Evolutionary conservation across 2,797 vertebrate species (phyloP), one percentile per base, ranked within the genome.

Genomic region (Eleutherodactylus coqui): DNA sequence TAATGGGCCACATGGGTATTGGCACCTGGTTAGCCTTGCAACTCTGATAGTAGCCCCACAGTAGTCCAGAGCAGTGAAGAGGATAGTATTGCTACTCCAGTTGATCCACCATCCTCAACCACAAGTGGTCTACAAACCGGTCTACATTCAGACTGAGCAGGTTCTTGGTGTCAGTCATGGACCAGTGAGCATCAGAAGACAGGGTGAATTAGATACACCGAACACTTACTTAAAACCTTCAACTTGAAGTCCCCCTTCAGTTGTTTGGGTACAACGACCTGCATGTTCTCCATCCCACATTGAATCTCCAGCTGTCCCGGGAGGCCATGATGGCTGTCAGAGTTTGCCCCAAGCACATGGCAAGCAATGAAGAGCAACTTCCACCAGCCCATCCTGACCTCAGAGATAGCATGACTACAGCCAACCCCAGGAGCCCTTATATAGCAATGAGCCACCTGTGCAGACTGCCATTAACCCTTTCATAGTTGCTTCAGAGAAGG

Each of bases 191-290:
- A 19, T 1, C 11, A 14, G 5, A 16, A 60, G 0, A 60, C n/a
- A 21, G 38, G 32, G 1, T 4, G 1, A 4, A 79, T n/a, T 9
- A 38, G 16, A 43, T 29, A n/a, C 5, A 11, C 17, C 10, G 0
- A 47, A 51, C 16, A 55, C 88, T 84, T 36, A 86, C 85, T 78
- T 45, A 84, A 64, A 32, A 77, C 36, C 10, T 55, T 70, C 3
- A 88, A 1, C 16, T 19, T 53, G 17, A 7, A 1, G 1, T 4
- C 2, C 1, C 11, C 55, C 47, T 29, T 76, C 19, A 51, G 21
- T 0, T 19, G 14, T 0, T 51, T 76, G 0, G 47, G 38, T 2
- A 86, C 27, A 34, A 73, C 34, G 41, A 88, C 27, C 3, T 32
- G 16, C 43, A 87, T 21, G 45, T 62, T 51, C 1, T 24, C 21